Evolutionary conservation across 2,797 vertebrate species (phyloP).

Genomic region (Trichosurus vulpecula): DNA sequence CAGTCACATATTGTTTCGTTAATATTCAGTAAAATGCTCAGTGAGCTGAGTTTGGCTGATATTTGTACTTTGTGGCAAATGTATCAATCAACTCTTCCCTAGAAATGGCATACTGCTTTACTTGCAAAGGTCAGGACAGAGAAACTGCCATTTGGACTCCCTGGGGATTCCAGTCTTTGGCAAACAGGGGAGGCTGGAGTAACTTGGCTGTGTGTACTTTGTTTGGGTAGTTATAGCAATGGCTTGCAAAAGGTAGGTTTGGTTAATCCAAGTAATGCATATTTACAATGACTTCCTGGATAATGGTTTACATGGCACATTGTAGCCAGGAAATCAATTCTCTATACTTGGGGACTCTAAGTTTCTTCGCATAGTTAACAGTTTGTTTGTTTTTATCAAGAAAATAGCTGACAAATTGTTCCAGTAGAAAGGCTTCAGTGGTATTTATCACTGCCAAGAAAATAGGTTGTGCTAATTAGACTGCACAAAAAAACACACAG

Average conservation of each 20-base stretch:
- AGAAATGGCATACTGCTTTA: not conserved
- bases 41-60: not conserved
- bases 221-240: not conserved
- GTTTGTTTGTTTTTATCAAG: constrained; percentile 44
- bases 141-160: not conserved
- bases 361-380: not conserved
- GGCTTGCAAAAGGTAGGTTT: not conserved
- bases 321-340: not conserved
- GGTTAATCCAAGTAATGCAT: not conserved
- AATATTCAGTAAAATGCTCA: constrained; percentile 21
- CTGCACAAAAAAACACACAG: constrained; percentile 16
- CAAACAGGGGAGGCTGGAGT: not conserved
- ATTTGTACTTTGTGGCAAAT: constrained; percentile 30
- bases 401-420: constrained; percentile 14
- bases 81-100: not conserved
- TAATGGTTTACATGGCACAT: not conserved
- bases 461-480: constrained; percentile 42
- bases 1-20: not conserved
- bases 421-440: constrained; percentile 20
- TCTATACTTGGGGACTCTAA: not conserved
- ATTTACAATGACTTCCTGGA: not conserved
- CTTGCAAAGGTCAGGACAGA: constrained; percentile 1
- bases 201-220: not conserved
- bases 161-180: not conserved
- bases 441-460: constrained; percentile 61